Conservation (phyloP, 2,113 vertebrate species). For the Sapayoa aenigma region DNA sequence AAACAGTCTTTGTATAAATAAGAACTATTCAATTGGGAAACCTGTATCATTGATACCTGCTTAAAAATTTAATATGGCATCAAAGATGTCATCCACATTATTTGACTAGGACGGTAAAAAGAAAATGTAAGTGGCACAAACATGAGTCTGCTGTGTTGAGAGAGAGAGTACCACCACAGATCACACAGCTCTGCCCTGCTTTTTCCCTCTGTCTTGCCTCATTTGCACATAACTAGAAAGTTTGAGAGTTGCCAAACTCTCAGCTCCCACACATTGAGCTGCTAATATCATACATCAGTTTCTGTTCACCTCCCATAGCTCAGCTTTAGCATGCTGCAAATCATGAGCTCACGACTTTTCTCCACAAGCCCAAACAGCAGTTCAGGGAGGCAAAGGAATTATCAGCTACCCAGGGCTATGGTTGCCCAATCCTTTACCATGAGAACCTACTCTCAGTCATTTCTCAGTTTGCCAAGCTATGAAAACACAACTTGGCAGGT, state of each 20-base stretch:
- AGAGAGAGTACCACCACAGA: not conserved
- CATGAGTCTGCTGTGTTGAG: fast-evolving
- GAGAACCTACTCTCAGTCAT: not conserved
- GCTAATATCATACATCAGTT: not conserved
- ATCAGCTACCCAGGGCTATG: not conserved
- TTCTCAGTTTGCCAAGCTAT: not conserved
- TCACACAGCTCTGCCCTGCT: not conserved
- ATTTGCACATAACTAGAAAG: not conserved
- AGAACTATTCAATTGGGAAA: not conserved
- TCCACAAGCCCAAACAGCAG: not conserved
- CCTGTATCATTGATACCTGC: not conserved
- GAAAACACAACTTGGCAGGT: not conserved
- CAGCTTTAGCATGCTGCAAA: not conserved
- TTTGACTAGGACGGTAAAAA: not conserved
- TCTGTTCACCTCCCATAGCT: not conserved
- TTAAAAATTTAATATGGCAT: not conserved
- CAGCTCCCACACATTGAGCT: not conserved
- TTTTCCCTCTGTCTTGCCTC: not conserved
- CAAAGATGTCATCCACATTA: not conserved
- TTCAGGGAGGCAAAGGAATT: not conserved
- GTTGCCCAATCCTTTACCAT: not conserved
- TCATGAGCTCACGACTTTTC: not conserved
- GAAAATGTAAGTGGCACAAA: not conserved
- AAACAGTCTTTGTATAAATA: not conserved
- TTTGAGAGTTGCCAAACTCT: not conserved